A percentile compares a stretch with the other conserved stretches of the same genome.
These are phyloP conservation scores for Bothrops jararaca DNA, from an alignment of 2,113 vertebrate species.

Conservation along the genomic window DNA sequence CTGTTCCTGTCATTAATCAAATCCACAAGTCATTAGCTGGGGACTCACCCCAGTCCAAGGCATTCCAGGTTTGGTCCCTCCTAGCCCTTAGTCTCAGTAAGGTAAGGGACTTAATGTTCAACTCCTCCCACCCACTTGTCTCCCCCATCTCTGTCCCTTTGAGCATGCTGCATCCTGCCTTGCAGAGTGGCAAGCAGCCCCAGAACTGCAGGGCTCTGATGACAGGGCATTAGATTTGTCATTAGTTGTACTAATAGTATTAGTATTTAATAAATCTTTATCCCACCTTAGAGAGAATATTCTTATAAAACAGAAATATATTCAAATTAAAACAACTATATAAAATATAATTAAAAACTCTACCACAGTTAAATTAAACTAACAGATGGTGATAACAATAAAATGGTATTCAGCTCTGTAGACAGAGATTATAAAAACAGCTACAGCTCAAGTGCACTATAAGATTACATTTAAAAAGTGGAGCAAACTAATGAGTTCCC, in stretches of 20 bases:
- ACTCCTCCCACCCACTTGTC: background rate
- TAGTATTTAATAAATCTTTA: background rate
- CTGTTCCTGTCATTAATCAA: background rate
- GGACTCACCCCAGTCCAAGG: background rate
- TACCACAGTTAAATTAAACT: background rate
- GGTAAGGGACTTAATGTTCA: background rate
- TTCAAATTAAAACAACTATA: background rate
- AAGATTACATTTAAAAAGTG: background rate
- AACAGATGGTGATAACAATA: background rate
- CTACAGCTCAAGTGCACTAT: background rate
- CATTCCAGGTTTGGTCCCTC: background rate
- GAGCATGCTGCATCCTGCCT: background rate
- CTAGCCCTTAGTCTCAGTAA: background rate
- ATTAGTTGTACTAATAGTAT: constrained; percentile 1
- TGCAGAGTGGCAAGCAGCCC: background rate
- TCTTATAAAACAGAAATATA: background rate
- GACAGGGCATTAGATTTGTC: constrained; percentile 25
- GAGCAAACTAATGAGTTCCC: background rate
- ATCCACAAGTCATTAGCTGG: background rate
- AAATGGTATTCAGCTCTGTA: background rate
- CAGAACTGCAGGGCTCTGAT: background rate
- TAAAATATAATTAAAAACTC: background rate
- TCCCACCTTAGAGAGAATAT: background rate
- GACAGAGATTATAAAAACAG: background rate
- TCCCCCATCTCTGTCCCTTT: background rate